phyloP scores from a whole-genome alignment of 2,113 vertebrate species.

The Dasyornis broadbenti region DNA sequence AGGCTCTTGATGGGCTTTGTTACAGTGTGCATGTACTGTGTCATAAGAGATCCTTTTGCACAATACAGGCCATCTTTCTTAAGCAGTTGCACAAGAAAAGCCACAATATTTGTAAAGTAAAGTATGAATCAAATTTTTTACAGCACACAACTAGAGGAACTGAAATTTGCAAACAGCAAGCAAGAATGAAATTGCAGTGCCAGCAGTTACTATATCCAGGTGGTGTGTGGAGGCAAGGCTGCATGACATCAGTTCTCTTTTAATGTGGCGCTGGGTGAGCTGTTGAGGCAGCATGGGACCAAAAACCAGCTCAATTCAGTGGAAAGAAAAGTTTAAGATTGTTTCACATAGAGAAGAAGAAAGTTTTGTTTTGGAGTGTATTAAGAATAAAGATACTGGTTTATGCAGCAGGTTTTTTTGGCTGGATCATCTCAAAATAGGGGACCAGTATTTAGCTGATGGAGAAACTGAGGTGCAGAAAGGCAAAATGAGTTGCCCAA shows the following conservation, averaged over 20 bases:
- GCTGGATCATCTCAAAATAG: background rate
- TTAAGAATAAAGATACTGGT: background rate
- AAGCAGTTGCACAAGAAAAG: conserved; percentile 50
- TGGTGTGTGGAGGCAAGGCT: conserved; percentile 2
- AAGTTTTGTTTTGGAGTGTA: background rate
- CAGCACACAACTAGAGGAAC: conserved; percentile 49
- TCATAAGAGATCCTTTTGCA: conserved; percentile 1
- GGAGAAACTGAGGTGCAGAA: background rate
- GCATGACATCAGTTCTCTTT: conserved; percentile 9
- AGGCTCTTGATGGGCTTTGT: background rate
- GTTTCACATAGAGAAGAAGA: background rate
- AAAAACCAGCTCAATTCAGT: background rate
- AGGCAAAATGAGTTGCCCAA: background rate
- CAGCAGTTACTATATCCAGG: conserved; percentile 37
- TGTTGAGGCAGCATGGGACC: background rate
- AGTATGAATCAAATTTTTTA: conserved; percentile 55
- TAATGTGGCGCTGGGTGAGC: conserved; percentile 20
- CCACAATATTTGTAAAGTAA: conserved; percentile 50
- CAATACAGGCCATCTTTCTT: background rate
- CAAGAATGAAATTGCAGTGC: conserved; percentile 40
- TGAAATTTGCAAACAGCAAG: conserved; percentile 54
- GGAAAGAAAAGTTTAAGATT: background rate
- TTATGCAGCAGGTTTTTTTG: background rate
- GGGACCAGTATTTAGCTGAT: background rate
- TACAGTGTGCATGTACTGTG: background rate